Evolutionary conservation across 1,140 invertebrate species (phyloP).

Genomic region (Bombus sylvicola): DNA sequence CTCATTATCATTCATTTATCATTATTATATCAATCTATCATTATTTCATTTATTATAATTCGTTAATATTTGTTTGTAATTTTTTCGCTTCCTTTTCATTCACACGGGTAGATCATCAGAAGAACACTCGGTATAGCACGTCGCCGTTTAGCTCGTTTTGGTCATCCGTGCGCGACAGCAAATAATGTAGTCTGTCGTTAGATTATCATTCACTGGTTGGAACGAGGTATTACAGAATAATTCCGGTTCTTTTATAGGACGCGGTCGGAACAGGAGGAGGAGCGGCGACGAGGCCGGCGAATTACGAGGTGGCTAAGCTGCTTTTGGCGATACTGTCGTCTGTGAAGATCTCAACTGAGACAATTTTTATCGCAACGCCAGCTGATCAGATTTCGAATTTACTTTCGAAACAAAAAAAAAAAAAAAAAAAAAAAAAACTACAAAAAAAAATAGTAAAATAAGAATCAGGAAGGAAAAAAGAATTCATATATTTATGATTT

Average conservation of each 20-base stretch:
- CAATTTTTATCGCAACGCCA: not conserved
- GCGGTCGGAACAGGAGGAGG: conserved; percentile 74
- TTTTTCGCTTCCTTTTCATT: not conserved
- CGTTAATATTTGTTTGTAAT: not conserved
- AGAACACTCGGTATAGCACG: not conserved
- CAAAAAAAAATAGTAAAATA: not conserved
- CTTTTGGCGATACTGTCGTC: conserved; percentile 30
- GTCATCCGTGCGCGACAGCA: not conserved
- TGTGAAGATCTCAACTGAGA: conserved; percentile 17
- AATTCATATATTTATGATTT: conserved; percentile 32
- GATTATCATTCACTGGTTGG: not conserved
- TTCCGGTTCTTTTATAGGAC: conserved; percentile 71
- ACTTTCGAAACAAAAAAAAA: not conserved
- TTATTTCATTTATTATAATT: not conserved
- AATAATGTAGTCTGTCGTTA: conserved; percentile 13
- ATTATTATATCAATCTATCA: too few species aligned
- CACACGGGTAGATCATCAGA: not conserved
- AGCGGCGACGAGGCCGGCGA: conserved; percentile 73
- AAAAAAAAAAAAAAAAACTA: not conserved
- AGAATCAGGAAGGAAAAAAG: not conserved
- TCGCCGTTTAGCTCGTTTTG: not conserved
- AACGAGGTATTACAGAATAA: conserved; percentile 36
- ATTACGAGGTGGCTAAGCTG: conserved; percentile 67
- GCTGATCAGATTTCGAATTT: not conserved
- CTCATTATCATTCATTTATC: too few species aligned